A percentile compares a stretch with the other conserved stretches of the same genome.
Conservation (phyloP, 1,140 invertebrate genomes). For the honey bee (Apis mellifera) region DNA sequence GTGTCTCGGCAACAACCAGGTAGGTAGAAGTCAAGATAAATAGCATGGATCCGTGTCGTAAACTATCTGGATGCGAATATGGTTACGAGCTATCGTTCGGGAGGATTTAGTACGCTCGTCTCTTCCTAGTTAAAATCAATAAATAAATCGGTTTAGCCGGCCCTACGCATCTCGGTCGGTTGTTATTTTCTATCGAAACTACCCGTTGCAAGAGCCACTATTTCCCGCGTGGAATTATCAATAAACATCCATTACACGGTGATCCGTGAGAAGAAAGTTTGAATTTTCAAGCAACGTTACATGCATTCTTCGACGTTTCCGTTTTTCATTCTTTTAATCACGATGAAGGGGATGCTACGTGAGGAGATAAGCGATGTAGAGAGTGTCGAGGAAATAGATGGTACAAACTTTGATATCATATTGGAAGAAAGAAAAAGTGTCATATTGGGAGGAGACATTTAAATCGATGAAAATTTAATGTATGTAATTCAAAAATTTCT, state of each 20-base stretch:
- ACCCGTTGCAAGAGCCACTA: background rate
- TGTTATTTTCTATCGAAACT: background rate
- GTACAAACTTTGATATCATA: too few species aligned
- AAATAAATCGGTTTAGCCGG: slow-evolving; percentile 15
- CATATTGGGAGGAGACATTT: too few species aligned
- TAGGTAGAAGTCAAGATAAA: slow-evolving; percentile 37
- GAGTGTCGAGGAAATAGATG: too few species aligned
- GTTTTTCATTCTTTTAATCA: too few species aligned
- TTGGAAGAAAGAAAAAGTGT: too few species aligned
- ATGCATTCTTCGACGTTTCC: too few species aligned
- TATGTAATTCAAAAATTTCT: too few species aligned
- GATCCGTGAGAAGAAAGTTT: too few species aligned
- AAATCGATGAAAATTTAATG: too few species aligned
- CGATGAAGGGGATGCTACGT: too few species aligned
- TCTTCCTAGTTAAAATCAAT: slow-evolving; percentile 28
- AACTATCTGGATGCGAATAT: slow-evolving; percentile 44
- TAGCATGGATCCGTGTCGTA: slow-evolving; percentile 45
- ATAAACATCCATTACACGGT: background rate
- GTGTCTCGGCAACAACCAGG: slow-evolving; percentile 43
- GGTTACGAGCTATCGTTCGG: slow-evolving; percentile 40
- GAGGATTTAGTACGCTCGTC: slow-evolving; percentile 28
- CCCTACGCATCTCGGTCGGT: background rate
- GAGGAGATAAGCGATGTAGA: too few species aligned
- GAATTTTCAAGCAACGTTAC: background rate
- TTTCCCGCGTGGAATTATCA: background rate